Conservation (phyloP, 2,888 invertebrate genomes). For the Tuberolachnus salignus region DNA sequence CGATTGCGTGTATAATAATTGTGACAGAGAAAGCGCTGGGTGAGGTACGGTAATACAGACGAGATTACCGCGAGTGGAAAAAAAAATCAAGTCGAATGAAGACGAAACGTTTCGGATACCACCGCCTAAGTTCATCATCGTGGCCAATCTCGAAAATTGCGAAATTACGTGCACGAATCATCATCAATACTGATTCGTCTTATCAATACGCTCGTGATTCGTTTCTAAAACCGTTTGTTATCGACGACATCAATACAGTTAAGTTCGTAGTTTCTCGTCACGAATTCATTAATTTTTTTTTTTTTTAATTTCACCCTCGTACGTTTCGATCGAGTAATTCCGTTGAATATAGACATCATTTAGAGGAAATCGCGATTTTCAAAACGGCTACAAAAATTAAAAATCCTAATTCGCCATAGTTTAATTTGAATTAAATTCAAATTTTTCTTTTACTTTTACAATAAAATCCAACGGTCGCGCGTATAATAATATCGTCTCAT, state of each 20-base stretch:
- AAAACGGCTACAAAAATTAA: no score
- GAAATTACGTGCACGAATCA: not conserved
- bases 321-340: no score
- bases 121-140: not conserved
- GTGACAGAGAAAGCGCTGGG: not conserved
- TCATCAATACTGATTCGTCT: not conserved
- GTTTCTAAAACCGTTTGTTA: not conserved
- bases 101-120: slow-evolving; percentile 11
- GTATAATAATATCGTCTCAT: not conserved
- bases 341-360: no score
- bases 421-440: no score
- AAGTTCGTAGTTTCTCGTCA: no score
- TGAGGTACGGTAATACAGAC: not conserved
- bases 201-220: not conserved
- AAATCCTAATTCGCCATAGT: no score
- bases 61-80: not conserved
- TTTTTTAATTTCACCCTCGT: no score
- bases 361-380: no score
- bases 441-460: no score
- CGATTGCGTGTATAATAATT: not conserved
- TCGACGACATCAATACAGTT: not conserved
- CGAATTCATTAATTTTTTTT: no score
- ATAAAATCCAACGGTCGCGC: no score
- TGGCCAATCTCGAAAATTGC: no score
- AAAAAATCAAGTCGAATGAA: slow-evolving; percentile 14